A percentile compares a stretch with the other conserved stretches of the same genome.
Conservation (phyloP, 2,113 vertebrate species). For the Cryptotis parvus region DNA sequence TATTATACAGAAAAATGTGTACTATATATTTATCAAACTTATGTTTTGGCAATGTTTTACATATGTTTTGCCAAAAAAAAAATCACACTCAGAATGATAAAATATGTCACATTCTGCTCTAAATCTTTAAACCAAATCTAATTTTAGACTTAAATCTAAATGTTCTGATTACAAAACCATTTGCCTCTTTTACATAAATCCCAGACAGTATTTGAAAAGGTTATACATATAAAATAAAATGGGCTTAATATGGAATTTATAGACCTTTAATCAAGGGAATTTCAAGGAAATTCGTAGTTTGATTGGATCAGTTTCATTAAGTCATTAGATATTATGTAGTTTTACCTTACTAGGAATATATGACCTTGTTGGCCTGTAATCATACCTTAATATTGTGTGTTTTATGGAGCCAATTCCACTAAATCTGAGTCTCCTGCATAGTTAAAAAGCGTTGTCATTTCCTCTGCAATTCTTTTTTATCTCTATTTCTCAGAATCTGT, state of each 20-base stretch:
- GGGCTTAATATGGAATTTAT: background rate
- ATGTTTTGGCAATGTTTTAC: background rate
- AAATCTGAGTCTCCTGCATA: conserved; percentile 40
- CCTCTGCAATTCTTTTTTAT: conserved; percentile 52
- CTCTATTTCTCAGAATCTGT: conserved; percentile 40
- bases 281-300: conserved; percentile 12
- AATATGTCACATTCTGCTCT: background rate
- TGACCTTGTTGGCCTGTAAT: background rate
- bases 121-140: conserved; percentile 15
- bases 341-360: background rate
- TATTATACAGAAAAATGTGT: too few species aligned
- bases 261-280: conserved; percentile 6
- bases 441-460: background rate
- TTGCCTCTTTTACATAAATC: background rate
- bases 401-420: background rate
- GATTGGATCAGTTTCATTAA: conserved; percentile 32
- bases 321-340: background rate
- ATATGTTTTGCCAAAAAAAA: conserved; percentile 12
- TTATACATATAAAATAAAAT: conserved; percentile 4
- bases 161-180: background rate
- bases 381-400: background rate
- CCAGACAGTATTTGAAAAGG: background rate
- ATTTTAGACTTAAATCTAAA: conserved; percentile 33
- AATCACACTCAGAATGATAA: background rate
- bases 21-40: background rate